Evolutionary conservation across 2,113 vertebrate species (phyloP).

Genomic region (Oriolus oriolus): DNA sequence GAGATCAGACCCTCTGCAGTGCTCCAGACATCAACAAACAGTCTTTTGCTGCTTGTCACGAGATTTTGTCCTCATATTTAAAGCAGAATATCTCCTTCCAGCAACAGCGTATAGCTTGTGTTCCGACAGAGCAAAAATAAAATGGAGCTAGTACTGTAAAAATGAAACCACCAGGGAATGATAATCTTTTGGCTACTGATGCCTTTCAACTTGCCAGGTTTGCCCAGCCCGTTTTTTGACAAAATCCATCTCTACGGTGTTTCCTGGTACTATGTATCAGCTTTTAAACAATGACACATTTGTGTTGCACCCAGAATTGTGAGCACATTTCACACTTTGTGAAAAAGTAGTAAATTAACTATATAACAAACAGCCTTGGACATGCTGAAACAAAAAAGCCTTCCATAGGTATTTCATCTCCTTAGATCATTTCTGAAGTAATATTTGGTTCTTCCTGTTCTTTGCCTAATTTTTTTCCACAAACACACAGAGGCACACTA

Average conservation of each 20-base stretch:
- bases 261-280: not conserved
- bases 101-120: fast-evolving
- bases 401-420: not conserved
- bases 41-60: not conserved
- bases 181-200: slow-evolving; percentile 11
- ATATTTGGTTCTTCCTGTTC: not conserved
- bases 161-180: not conserved
- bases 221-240: not conserved
- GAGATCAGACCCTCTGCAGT: not conserved
- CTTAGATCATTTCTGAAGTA: not conserved
- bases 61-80: not conserved
- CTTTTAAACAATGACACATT: not conserved
- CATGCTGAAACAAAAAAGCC: not conserved
- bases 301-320: not conserved
- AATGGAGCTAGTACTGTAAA: not conserved
- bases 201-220: not conserved
- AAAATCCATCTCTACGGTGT: not conserved
- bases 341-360: not conserved
- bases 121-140: not conserved
- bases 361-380: not conserved
- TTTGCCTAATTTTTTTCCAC: not conserved
- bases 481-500: not conserved
- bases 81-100: not conserved
- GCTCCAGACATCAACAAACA: not conserved
- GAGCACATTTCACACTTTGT: not conserved